phyloP scores from a whole-genome alignment of 2,888 invertebrate species.

The Neria commutata region DNA sequence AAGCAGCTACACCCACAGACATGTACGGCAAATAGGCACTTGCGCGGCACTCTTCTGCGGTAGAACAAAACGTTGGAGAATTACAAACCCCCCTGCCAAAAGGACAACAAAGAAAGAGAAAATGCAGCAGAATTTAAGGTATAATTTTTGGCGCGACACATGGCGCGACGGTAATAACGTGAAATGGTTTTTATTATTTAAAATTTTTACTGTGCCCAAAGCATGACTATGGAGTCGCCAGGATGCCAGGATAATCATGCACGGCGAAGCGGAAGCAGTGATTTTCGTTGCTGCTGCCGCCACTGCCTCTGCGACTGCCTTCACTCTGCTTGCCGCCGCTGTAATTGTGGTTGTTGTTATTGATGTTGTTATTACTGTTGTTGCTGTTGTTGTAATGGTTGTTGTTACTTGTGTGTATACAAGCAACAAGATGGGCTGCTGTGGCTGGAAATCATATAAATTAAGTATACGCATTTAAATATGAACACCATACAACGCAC shows the following conservation, averaged over 20 bases:
- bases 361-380: background rate
- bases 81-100: constrained; percentile 14
- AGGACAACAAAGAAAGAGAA: too few species aligned
- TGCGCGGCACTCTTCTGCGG: background rate
- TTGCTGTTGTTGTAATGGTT: background rate
- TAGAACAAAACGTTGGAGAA: constrained; percentile 30
- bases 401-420: background rate
- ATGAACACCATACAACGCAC: background rate
- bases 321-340: too few species aligned
- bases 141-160: constrained; percentile 59
- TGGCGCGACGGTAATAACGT: constrained; percentile 46
- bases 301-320: too few species aligned
- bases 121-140: too few species aligned
- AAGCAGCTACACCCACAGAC: background rate
- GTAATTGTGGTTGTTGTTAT: too few species aligned
- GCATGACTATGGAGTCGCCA: background rate
- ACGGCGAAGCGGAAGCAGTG: background rate
- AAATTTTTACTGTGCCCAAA: background rate
- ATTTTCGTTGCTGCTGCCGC: background rate
- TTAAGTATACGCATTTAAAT: background rate
- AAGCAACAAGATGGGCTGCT: too few species aligned
- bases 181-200: background rate
- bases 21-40: too few species aligned
- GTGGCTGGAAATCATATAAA: background rate
- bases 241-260: background rate